Conservation (phyloP, 2,113 vertebrate genomes). For the Anser cygnoides region DNA sequence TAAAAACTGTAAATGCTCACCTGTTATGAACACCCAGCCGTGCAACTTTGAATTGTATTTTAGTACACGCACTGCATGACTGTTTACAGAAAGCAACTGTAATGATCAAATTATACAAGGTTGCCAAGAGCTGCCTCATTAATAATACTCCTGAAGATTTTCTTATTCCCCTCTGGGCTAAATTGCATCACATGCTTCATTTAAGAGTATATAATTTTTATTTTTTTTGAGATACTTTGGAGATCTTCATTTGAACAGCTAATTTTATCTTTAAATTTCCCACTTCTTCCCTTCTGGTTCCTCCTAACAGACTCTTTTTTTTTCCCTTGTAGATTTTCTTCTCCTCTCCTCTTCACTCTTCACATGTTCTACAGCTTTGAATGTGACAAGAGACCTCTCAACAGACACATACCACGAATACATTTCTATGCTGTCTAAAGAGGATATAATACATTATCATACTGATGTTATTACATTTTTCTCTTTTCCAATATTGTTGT, state of each 20-base stretch:
- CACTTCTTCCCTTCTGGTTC: neutral
- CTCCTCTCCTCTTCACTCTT: neutral
- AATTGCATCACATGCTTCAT: neutral
- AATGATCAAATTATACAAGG: neutral
- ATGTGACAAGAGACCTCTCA: neutral
- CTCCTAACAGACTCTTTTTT: neutral
- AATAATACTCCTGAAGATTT: neutral
- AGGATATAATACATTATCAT: neutral
- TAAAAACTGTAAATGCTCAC: neutral
- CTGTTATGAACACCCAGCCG: neutral
- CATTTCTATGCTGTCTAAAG: neutral
- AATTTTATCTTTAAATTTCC: neutral
- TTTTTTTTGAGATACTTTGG: neutral
- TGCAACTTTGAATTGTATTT: neutral
- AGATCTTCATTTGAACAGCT: neutral
- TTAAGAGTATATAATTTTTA: neutral
- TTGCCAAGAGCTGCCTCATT: neutral
- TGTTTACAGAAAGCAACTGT: neutral
- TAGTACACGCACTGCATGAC: neutral
- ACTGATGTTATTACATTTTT: neutral
- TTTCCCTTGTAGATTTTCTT: neutral
- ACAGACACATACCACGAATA: neutral
- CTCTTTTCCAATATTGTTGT: neutral
- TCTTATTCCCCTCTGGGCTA: neutral
- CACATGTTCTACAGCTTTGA: neutral